These are phyloP conservation scores for Platorchestia sp. DNA, from an alignment of 1,140 invertebrate genomes.

Conservation along the genomic window DNA sequence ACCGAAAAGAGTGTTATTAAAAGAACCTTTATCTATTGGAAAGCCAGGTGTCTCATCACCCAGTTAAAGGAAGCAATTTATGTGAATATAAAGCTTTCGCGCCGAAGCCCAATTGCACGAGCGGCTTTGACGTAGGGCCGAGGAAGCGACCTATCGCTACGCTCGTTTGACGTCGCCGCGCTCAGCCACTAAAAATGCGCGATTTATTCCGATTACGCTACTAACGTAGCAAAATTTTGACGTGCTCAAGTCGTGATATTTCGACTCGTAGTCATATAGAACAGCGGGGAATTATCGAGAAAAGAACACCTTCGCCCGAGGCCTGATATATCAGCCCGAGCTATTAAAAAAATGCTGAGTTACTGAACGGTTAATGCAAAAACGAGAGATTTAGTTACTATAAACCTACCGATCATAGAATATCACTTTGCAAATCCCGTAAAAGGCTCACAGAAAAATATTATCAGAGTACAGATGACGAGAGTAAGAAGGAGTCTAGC, in stretches of 20 bases:
- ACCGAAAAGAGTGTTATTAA: constrained; percentile 50
- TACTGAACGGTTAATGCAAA: neutral
- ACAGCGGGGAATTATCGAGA: neutral
- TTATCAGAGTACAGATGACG: neutral
- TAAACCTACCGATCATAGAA: neutral
- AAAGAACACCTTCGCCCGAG: neutral
- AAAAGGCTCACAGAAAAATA: neutral
- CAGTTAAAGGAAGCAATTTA: constrained; percentile 55
- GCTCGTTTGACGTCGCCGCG: neutral
- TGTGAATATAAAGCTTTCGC: constrained; percentile 46
- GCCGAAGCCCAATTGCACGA: constrained; percentile 12
- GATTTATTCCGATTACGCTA: constrained; percentile 36
- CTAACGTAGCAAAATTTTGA: constrained; percentile 35
- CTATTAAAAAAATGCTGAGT: neutral
- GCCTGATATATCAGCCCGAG: neutral
- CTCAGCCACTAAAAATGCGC: constrained; percentile 10
- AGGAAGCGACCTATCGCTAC: constrained; percentile 15
- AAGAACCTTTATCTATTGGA: constrained; percentile 51
- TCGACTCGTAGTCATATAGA: neutral
- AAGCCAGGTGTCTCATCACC: constrained; percentile 54
- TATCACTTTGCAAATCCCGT: neutral
- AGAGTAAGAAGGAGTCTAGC: neutral
- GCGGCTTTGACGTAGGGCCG: constrained; percentile 21
- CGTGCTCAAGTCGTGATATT: neutral
- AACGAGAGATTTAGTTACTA: neutral